Evolutionary conservation across 1,140 invertebrate species (phyloP).

Genomic region (Drosophila tropicalis): DNA sequence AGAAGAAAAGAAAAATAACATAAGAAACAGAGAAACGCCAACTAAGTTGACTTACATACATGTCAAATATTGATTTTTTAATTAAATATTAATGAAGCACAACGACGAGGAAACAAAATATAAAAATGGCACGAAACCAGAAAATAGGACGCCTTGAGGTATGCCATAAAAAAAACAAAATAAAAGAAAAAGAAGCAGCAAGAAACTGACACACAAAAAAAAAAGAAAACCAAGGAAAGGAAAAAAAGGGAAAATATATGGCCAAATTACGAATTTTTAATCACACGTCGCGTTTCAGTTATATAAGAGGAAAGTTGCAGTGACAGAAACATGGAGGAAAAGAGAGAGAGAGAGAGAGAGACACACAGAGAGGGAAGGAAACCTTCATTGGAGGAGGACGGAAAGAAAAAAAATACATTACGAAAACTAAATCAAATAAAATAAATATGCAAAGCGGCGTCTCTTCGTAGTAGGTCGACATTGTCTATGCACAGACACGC

Average conservation of each 20-base stretch:
- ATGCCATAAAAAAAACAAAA: constrained; percentile 59
- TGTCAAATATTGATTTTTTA: constrained; percentile 82
- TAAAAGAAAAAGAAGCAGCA: constrained; percentile 19
- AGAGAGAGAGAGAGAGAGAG: no score
- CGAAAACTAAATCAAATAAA: constrained; percentile 71
- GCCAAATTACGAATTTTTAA: constrained; percentile 77
- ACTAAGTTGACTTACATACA: constrained; percentile 73
- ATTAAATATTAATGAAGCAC: constrained; percentile 82
- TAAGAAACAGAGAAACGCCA: constrained; percentile 32
- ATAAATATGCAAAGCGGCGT: constrained; percentile 79
- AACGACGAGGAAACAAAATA: constrained; percentile 20
- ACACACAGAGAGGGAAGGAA: no score
- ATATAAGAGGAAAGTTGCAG: constrained; percentile 41
- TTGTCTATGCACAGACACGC: constrained; percentile 73
- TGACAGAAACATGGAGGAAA: not conserved
- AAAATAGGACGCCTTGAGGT: constrained; percentile 46
- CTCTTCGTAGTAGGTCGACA: constrained; percentile 66
- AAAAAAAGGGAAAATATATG: constrained; percentile 48
- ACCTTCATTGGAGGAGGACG: constrained; percentile 6
- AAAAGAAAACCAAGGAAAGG: constrained; percentile 28
- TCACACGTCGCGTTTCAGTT: constrained; percentile 71
- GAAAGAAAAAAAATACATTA: constrained; percentile 28
- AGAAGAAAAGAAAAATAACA: constrained; percentile 17
- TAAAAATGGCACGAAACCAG: constrained; percentile 47
- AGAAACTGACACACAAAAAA: constrained; percentile 33